Evolutionary conservation across 2,113 vertebrate species (phyloP).

Genomic region (Pterocles burchelli): DNA sequence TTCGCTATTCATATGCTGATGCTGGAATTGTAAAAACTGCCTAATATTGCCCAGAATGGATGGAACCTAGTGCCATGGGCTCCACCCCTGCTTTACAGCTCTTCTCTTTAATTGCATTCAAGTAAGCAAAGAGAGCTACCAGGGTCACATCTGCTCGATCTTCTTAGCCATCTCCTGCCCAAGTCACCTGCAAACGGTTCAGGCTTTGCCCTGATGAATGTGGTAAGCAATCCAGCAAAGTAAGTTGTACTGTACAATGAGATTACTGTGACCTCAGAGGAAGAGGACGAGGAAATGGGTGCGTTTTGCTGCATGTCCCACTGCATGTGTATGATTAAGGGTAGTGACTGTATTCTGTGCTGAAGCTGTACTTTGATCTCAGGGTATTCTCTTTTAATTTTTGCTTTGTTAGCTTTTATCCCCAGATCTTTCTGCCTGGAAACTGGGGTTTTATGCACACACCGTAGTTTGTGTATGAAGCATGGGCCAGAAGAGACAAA

Average conservation of each 20-base stretch:
- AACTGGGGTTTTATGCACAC: not conserved
- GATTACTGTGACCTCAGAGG: not conserved
- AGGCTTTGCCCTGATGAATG: not conserved
- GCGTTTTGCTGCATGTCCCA: not conserved
- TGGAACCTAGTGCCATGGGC: not conserved
- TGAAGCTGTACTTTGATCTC: constrained; percentile 11
- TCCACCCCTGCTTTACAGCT: not conserved
- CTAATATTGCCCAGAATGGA: not conserved
- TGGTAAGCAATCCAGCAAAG: not conserved
- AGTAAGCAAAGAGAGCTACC: not conserved
- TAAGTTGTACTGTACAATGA: not conserved
- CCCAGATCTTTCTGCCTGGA: not conserved
- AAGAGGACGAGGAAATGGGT: not conserved
- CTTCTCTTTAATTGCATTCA: not conserved
- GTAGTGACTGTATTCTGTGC: not conserved
- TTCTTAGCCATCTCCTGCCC: not conserved
- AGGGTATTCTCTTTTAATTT: not conserved
- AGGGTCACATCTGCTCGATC: not conserved
- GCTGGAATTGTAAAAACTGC: not conserved
- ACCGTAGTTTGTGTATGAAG: not conserved
- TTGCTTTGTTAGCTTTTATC: constrained; percentile 14
- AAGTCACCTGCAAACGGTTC: not conserved
- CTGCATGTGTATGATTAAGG: not conserved
- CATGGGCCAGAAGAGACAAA: not conserved
- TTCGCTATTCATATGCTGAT: not conserved